Conservation (phyloP, 2,113 vertebrate genomes). For the Clinocottus analis region DNA sequence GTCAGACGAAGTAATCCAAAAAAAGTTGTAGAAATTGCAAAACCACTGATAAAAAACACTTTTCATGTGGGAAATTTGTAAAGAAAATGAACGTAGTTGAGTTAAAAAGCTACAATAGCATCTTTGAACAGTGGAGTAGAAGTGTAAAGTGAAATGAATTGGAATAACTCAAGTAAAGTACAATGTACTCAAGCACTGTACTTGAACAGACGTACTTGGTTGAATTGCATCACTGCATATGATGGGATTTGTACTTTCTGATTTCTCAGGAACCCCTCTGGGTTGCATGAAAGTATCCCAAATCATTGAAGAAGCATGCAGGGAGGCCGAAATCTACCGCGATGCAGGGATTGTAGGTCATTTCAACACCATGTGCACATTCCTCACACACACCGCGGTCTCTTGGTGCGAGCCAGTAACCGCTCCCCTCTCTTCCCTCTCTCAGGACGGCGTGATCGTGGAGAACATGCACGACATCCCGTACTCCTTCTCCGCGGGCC, state of each 20-base stretch:
- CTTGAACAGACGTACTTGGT: not conserved
- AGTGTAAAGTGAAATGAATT: slow-evolving; percentile 3
- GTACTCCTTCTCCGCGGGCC: slow-evolving; percentile 81
- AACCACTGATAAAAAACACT: not conserved
- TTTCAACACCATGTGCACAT: not conserved
- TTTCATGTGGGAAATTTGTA: not conserved
- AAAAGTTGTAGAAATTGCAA: not conserved
- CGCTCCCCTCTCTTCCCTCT: not conserved
- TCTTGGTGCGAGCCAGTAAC: not conserved
- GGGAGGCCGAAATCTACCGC: slow-evolving; percentile 85
- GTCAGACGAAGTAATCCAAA: not conserved
- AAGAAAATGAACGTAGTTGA: not conserved
- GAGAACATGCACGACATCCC: slow-evolving; percentile 94
- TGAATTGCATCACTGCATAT: not conserved
- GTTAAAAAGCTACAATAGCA: not conserved
- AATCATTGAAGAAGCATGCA: slow-evolving; percentile 84
- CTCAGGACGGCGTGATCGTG: slow-evolving; percentile 87
- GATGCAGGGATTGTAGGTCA: slow-evolving; percentile 85
- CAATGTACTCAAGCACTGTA: not conserved
- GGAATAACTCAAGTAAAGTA: not conserved
- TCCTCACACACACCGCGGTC: not conserved
- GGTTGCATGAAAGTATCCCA: slow-evolving; percentile 78
- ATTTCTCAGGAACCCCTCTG: slow-evolving; percentile 83
- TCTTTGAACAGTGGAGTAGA: not conserved
- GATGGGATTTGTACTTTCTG: not conserved